Base-by-base conservation (phyloP, 92 coral and sea anemone species). In the Anthopleura xanthogrammica region DNA sequence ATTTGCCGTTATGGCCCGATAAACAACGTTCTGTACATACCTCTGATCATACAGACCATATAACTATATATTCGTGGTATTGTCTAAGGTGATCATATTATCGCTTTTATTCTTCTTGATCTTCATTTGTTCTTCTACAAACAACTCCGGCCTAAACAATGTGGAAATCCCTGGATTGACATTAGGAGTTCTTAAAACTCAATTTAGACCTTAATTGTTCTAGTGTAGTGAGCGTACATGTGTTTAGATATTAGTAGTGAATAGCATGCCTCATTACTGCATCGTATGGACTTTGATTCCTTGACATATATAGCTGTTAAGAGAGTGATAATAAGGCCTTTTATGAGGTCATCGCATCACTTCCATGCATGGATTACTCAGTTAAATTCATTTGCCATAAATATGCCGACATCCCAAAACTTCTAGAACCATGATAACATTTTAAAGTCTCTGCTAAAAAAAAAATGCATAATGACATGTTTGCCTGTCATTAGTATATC, bases 191-290 rank as follows among this genome's bases (percentile, higher is more conserved):
- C 60, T 77, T 62, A 79, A 56, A 29, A 65, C 52, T 79, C 65
- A 56, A 79, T 62, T 79, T 42, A 58, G 58, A 46, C 72, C 60
- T 77, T 77, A 52, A 79, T 80, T 80, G 83, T 80, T 77, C 65
- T 42, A n/a, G 50, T 46, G 79, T 79, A 80, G 71, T 64, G 60
- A 60, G 50, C 5, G 42, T 68, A 68, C 83, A 80, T 80, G 83
- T 80, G 75, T 80, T 80, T 80, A 80, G 83, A 77, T 60, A 39
- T 50, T 29, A 52, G 6, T 77, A n/a, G 16, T 23, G 50, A 19
- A 20, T 23, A 57, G 4, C 19, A 54, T 41, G 43, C 40, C 72
- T 80, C 52, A 64, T 64, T 17, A 81, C 70, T 81, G 46, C 84
- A 81, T 81, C 77, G 24, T 68, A 42, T 65, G 77, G 39, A 36